Conservation (phyloP, 2,888 invertebrate species). For the Philaethria dido region DNA sequence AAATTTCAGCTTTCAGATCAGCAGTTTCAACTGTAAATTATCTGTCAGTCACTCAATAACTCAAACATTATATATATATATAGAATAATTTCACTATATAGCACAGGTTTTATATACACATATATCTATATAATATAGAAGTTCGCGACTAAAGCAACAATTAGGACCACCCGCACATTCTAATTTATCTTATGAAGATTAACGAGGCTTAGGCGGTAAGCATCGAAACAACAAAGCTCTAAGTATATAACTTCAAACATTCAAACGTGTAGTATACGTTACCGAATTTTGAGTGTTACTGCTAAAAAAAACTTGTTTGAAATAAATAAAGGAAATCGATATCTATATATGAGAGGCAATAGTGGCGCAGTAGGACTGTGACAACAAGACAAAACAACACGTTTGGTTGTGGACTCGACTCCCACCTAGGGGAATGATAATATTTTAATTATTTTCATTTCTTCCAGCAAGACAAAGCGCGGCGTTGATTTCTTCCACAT, state of each 20-base stretch:
- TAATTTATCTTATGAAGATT: conserved; percentile 48
- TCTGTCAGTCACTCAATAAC: too few relatives aligned
- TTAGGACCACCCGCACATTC: conserved; percentile 39
- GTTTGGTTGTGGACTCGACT: too few relatives aligned
- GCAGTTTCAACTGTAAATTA: too few relatives aligned
- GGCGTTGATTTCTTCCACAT: too few relatives aligned
- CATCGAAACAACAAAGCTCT: conserved; percentile 45
- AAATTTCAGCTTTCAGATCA: too few relatives aligned
- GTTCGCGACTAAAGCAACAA: conserved; percentile 30
- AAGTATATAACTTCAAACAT: conserved; percentile 46
- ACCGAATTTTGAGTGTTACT: not conserved
- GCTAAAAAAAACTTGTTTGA: not conserved
- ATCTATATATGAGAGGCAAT: too few relatives aligned
- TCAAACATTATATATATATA: not conserved
- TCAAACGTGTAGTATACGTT: conserved; percentile 37
- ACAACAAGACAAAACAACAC: too few relatives aligned
- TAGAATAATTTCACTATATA: not conserved
- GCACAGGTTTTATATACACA: not conserved
- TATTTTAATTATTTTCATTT: too few relatives aligned
- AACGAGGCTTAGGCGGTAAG: conserved; percentile 45
- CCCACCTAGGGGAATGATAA: too few relatives aligned
- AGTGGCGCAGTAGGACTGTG: too few relatives aligned
- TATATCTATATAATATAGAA: not conserved
- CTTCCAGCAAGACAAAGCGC: too few relatives aligned
- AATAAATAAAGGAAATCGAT: not conserved